Conservation (phyloP, 1,140 invertebrate species). For the Atta cephalotes region DNA sequence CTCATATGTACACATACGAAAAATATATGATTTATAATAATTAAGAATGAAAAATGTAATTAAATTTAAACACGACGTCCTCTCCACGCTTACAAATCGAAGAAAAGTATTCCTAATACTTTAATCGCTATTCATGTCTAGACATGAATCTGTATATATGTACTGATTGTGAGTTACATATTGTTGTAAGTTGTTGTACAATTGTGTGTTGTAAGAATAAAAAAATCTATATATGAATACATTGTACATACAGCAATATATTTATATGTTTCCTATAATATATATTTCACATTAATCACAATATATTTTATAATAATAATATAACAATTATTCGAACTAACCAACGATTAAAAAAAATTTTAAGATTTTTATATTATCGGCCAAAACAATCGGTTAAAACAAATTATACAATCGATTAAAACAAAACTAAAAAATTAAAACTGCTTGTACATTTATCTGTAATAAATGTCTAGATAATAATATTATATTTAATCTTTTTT, state of each 20-base stretch:
- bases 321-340: not conserved
- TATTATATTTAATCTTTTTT: too few species aligned
- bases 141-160: slow-evolving; percentile 66
- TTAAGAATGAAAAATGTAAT: not conserved
- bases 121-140: slow-evolving; percentile 1
- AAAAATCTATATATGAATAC: slow-evolving; percentile 3
- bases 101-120: slow-evolving; percentile 25
- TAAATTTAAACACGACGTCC: not conserved
- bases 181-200: slow-evolving; percentile 71
- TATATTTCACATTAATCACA: not conserved
- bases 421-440: too few species aligned
- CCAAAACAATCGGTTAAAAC: too few species aligned
- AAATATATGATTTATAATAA: slow-evolving; percentile 6
- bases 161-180: slow-evolving; percentile 50
- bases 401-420: too few species aligned
- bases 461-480: too few species aligned
- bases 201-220: slow-evolving; percentile 68
- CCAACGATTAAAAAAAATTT: not conserved
- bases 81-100: slow-evolving; percentile 22
- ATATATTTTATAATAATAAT: not conserved
- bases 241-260: not conserved
- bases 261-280: not conserved
- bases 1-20: slow-evolving; percentile 14
- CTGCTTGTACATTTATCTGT: too few species aligned
- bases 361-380: too few species aligned